These are phyloP conservation scores for Drosophila rellima DNA, from an alignment of 2,888 invertebrate species.

Conservation along the genomic window DNA sequence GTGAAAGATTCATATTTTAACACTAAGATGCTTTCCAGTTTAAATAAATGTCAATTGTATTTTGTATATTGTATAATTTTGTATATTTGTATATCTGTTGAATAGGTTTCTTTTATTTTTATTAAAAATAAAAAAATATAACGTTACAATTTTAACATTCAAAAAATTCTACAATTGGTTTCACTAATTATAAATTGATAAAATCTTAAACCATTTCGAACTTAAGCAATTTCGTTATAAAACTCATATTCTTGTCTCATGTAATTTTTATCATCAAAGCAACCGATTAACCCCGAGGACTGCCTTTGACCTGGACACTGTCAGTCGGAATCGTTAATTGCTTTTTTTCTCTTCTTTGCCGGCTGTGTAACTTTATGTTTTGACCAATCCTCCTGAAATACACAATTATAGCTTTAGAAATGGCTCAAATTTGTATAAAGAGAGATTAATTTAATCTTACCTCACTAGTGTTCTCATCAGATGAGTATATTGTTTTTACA, in stretches of 20 bases:
- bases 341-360: constrained; percentile 96
- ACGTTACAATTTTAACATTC: constrained; percentile 83
- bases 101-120: constrained; percentile 77
- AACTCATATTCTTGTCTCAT: constrained; percentile 70
- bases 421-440: no score
- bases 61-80: constrained; percentile 16
- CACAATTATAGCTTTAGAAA: neutral
- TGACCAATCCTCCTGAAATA: constrained; percentile 93
- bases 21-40: neutral
- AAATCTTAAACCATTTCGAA: constrained; percentile 49
- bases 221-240: constrained; percentile 77
- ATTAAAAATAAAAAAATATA: constrained; percentile 84
- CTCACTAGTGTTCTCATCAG: constrained; percentile 94
- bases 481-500: constrained; percentile 88
- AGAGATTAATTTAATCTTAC: no score
- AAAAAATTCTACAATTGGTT: constrained; percentile 81
- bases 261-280: constrained; percentile 70
- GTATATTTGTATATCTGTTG: constrained; percentile 40
- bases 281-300: constrained; percentile 49
- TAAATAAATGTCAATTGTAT: constrained; percentile 4
- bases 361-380: constrained; percentile 92
- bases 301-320: constrained; percentile 84
- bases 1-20: neutral
- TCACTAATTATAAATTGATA: constrained; percentile 70
- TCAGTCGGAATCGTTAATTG: constrained; percentile 96